Evolutionary conservation across 2,888 invertebrate genomes (phyloP), one percentile per base, ranked within the genome.

Genomic region (Hyposoter dolosus): DNA sequence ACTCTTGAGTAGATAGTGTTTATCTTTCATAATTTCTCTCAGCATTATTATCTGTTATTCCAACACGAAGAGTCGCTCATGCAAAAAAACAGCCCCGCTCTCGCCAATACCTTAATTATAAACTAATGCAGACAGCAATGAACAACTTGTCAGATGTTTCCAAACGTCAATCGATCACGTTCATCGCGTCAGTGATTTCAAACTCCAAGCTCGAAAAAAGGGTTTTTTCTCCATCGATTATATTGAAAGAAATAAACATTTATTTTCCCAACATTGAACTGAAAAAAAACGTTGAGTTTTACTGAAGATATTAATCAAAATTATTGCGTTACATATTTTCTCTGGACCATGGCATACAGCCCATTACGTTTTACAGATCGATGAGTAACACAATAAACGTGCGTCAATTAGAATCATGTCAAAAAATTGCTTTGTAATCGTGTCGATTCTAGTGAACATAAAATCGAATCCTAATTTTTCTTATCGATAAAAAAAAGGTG

Each of bases 1-100:
- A 66, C 69, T 47, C 40, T 82, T 69, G 63, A 45, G 68, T 45
- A 43, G 15, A 63, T 45, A 43, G 74, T 43, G 9, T 60, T 23
- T 17, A 15, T 63, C 45, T 45, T 28, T 63, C 9, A 35, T 32
- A n/a, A 32, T 19, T 47, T 17, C 32, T 19, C 47, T 23, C 32
- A 19, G 19, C 12, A 65, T 32, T 4, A 23, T 28, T 10, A 10
- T 17, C 45, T 28, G n/a, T 74, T 74, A 15, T 17, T 45, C 32
- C 60, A 28, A 12, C 60, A 28, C 28, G 28, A 28, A 50, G n/a
- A 28, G 28, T 15, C 23, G 15, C 53, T 53, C 19, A 17, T 2
- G 10, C 53, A 53, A 53, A 19, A 53, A 50, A 50, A n/a, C 19
- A 28, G 1, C 60, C 15, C 15, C 28, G 28, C 28, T 28, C 5